phyloP scores from a whole-genome alignment of 2,888 invertebrate species.

The Polyommatus iphigenia region DNA sequence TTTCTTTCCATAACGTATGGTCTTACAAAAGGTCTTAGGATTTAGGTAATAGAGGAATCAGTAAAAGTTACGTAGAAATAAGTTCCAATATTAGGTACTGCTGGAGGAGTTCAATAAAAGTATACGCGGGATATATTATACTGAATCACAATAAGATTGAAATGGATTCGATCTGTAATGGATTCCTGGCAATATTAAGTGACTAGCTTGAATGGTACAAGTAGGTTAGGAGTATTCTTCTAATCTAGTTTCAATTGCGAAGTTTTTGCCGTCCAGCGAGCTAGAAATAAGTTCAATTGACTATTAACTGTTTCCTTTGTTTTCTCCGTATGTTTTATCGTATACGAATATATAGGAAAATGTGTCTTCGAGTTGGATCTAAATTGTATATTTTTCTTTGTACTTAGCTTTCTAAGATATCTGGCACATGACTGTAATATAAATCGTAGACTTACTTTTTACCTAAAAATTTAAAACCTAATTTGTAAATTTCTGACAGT shows the following conservation, averaged over 20 bases:
- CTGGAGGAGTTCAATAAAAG: background rate
- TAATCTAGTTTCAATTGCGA: constrained; percentile 59
- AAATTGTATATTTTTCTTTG: background rate
- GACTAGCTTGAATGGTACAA: constrained; percentile 34
- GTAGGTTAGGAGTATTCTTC: constrained; percentile 50
- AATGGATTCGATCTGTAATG: constrained; percentile 11
- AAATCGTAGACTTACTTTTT: too few relatives aligned
- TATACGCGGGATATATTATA: background rate
- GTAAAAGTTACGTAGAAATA: constrained; percentile 4
- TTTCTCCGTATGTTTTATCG: constrained; percentile 48
- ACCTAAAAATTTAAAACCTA: background rate
- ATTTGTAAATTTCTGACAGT: too few relatives aligned
- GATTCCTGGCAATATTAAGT: constrained; percentile 42
- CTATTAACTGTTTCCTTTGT: constrained; percentile 66
- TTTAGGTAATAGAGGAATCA: background rate
- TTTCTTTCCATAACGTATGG: background rate
- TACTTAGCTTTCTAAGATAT: background rate
- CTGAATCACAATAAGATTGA: constrained; percentile 25
- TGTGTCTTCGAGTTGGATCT: background rate
- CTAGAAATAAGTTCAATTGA: constrained; percentile 73
- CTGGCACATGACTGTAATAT: background rate
- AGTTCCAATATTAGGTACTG: background rate
- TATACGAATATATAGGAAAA: background rate
- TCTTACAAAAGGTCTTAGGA: background rate
- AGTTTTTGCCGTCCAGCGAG: constrained; percentile 53